phyloP scores from a whole-genome alignment of 2,888 invertebrate species.

The Heteromurus nitidus region DNA sequence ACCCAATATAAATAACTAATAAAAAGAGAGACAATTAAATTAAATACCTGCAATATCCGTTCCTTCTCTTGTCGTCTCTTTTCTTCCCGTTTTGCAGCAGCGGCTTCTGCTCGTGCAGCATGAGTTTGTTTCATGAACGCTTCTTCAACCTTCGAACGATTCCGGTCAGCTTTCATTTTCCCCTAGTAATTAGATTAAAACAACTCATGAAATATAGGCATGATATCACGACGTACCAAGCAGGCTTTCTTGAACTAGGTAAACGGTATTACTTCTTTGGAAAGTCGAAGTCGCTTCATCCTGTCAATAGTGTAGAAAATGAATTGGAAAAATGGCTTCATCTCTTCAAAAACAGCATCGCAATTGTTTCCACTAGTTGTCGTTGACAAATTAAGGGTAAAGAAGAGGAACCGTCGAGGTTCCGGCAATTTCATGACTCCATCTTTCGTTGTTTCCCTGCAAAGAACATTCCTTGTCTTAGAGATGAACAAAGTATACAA shows the following conservation, averaged over 20 bases:
- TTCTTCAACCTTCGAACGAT: slow-evolving; percentile 94
- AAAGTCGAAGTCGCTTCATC: slow-evolving; percentile 88
- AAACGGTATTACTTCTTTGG: slow-evolving; percentile 86
- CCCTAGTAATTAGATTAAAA: slow-evolving; percentile 79
- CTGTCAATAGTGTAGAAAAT: slow-evolving; percentile 96
- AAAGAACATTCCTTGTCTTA: not conserved
- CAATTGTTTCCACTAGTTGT: slow-evolving; percentile 81
- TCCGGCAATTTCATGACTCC: slow-evolving; percentile 80
- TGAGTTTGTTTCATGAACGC: slow-evolving; percentile 95
- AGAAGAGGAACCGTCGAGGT: slow-evolving; percentile 86
- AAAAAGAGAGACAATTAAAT: too few species aligned
- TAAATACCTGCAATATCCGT: slow-evolving; percentile 86
- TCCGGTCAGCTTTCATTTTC: slow-evolving; percentile 93
- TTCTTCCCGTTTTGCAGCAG: slow-evolving; percentile 94
- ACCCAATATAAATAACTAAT: too few species aligned
- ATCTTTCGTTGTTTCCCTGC: slow-evolving; percentile 71
- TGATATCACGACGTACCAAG: too few species aligned
- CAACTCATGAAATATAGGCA: too few species aligned
- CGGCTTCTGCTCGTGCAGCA: slow-evolving; percentile 96
- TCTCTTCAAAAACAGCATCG: slow-evolving; percentile 83
- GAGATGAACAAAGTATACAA: not conserved
- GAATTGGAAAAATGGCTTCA: slow-evolving; percentile 88
- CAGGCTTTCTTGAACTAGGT: too few species aligned
- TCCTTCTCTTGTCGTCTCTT: slow-evolving; percentile 95
- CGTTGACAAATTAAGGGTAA: slow-evolving; percentile 84